Percentiles rank a stretch among this genome's conserved stretches.
phyloP scores from a whole-genome alignment of 2,113 vertebrate species.

The Strix uralensis region DNA sequence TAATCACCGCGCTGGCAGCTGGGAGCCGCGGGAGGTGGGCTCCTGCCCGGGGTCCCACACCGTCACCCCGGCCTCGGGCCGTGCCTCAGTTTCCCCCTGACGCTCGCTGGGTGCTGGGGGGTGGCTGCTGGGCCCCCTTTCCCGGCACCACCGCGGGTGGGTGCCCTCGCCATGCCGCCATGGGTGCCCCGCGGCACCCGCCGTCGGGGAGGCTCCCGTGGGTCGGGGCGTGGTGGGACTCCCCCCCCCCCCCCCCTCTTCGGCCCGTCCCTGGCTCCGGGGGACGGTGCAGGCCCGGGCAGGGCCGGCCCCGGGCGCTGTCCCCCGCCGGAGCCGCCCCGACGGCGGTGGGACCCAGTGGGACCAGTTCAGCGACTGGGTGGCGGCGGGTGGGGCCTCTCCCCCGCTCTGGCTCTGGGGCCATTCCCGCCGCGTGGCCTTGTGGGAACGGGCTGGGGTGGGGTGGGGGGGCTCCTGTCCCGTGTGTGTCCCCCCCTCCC shows the following conservation, averaged over 20 bases:
- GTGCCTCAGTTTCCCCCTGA: conserved; percentile 3
- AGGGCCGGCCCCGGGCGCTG: conserved; percentile 45
- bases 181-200: not conserved
- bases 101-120: accelerated
- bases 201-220: not conserved
- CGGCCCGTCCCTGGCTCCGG: not conserved
- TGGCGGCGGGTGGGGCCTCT: conserved; percentile 48
- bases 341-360: conserved; percentile 52
- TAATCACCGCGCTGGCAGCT: conserved; percentile 34
- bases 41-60: not conserved
- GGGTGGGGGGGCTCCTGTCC: not conserved
- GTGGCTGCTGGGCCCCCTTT: not conserved
- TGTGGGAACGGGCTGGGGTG: conserved; percentile 6
- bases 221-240: not conserved
- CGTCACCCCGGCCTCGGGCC: not conserved
- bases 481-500: not conserved
- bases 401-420: conserved; percentile 45
- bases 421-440: not conserved
- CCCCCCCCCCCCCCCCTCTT: not conserved
- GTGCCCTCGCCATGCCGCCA: not conserved
- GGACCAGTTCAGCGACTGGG: conserved; percentile 59
- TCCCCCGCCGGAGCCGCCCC: conserved; percentile 51
- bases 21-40: not conserved
- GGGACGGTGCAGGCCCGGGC: conserved; percentile 34
- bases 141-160: accelerated